Evolutionary conservation across 1,140 invertebrate species (phyloP), one percentile per base, ranked within the genome.

Genomic region (Pinna nobilis): DNA sequence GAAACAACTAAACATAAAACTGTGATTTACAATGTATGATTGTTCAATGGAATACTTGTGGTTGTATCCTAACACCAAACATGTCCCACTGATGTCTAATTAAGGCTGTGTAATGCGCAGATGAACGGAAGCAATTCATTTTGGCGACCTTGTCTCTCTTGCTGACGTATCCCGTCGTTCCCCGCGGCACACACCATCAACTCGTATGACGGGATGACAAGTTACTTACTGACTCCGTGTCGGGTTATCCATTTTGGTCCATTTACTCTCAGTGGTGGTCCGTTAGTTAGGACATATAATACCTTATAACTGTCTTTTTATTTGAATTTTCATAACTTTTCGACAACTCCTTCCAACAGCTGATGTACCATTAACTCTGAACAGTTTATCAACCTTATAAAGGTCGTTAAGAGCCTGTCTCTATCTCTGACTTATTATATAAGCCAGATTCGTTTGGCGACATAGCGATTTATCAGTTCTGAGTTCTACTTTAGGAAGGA

Each of bases 301-400:
- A 33, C 49, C 39, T 60, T 23, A 65, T 64, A 80, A 44, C 72
- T 80, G 53, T 78, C 82, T 60, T 67, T 76, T 20, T 57, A 74
- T 66, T 74, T 77, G 3, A 67, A 70, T 74, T 60, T 67, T 68
- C 64, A 49, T 67, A 74, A 77, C 81, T 86, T 30, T 83, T 76
- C 6, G 80, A 33, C 47, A 66, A 51, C 47, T n/a, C n/a, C n/a
- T n/a, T n/a, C n/a, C n/a, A n/a, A n/a, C n/a, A n/a, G n/a, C n/a
- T n/a, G n/a, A n/a, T n/a, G n/a, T n/a, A n/a, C n/a, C n/a, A n/a
- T n/a, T n/a, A n/a, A n/a, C n/a, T n/a, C n/a, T n/a, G n/a, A n/a
- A n/a, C n/a, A n/a, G n/a, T n/a, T n/a, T n/a, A n/a, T n/a, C n/a
- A n/a, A n/a, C n/a, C n/a, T n/a, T n/a, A n/a, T n/a, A n/a, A n/a